Base-by-base conservation (phyloP, 2,113 vertebrate species). In the Nanorana parkeri region DNA sequence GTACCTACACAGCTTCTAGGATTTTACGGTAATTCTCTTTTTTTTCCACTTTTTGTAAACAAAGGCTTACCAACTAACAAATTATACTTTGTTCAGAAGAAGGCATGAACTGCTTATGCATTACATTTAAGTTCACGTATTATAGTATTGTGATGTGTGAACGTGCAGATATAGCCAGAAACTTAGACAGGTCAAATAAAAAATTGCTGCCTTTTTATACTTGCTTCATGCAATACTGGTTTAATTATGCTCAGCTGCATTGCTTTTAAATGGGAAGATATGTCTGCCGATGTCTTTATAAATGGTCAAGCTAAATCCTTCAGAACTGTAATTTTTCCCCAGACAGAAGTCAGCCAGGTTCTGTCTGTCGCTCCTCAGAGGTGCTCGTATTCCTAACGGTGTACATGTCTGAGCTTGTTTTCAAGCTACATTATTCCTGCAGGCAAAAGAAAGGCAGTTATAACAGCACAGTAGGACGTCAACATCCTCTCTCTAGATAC, bases 211-310 rank as follows among this genome's bases (percentile, higher is more conserved):
- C 91, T 87, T 90, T 94, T 93, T 89, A 90, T 87, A 61, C 54
- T 92, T 88, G 91, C 93, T 93, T 96, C 97, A 97, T 97, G 96
- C 96, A 96, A 85, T 94, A 94, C 91, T 91, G 85, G 90, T 92
- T 95, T 92, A 89, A 92, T 93, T 91, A 91, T 90, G 91, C 91
- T 92, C 90, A 91, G 89, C 92, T 86, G 36, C 91, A 93, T 94
- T 87, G 91, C 93, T 91, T 91, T 93, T 88, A 92, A n/a, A 93
- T 69, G 93, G 93, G 90, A 89, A 85, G 92, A 89, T 89, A 89
- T 90, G 87, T 92, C 90, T 93, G 93, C 89, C 93, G 93, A 91
- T 91, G 91, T 94, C 91, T 91, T 92, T 91, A 90, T 85, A 85
- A 89, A 88, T 68, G 79, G 86, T 89, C 91, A 91, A 89, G 87